Evolutionary conservation across 2,113 vertebrate species (phyloP), one percentile per base, ranked within the genome.

Genomic region (Phaethon lepturus): DNA sequence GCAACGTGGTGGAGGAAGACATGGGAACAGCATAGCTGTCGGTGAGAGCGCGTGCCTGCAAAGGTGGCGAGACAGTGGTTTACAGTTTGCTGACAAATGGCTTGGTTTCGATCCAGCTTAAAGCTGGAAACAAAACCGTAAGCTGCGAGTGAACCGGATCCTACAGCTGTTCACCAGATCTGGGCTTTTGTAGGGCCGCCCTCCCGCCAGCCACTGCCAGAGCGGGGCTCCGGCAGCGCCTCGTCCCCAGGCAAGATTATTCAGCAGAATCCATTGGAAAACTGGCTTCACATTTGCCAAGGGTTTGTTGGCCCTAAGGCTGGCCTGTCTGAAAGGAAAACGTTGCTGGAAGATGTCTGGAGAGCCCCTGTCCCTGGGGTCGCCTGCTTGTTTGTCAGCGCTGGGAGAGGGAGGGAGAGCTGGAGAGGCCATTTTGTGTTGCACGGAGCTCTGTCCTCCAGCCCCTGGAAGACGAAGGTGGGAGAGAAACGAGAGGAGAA

Each of bases 81-180:
- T 96, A 17, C 67, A 50, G 73, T 95, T 88, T 8, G 42, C 90
- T 96, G 92, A 93, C 90, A 88, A 87, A 88, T 79, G 17, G 12
- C 67, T 97, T 93, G 90, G 88, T 60, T 93, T 87, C 1, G 0
- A 53, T 94, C 90, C 96, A 93, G 74, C 66, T 82, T 68, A 90
- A 38, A 76, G 20, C 69, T 96, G 93, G 67, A 93, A 95, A 45
- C 35, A 90, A 90, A 93, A 60, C 19, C 2, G 0, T 86, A 64
- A 85, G 33, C 91, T 94, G 29, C 42, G 24, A 84, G 56, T 53
- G 49, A 91, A 53, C 66, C 73, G 66, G 33, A 82, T 95, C 66
- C 81, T 82, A 25, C 90, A 94, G 95, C 87, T 96, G 90, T 82
- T 91, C 81, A 18, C 74, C 77, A 95, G 86, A 82, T 87, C 73